Evolutionary conservation across 2,888 invertebrate species (phyloP), one percentile per base, ranked within the genome.

Genomic region (Parnassius apollo): DNA sequence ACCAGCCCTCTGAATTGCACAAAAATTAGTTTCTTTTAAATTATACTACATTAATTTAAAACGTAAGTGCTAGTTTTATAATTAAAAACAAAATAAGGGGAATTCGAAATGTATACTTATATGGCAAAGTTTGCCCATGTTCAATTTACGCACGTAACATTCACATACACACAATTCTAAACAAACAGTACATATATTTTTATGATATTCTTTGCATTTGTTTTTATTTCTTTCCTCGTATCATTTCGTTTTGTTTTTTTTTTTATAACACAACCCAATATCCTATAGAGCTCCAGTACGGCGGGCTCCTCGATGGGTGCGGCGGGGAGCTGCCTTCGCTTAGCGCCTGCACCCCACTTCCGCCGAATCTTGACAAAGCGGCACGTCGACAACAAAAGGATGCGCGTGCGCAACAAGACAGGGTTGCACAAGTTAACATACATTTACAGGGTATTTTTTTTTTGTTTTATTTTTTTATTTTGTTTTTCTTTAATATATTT

Each of bases 371-470:
- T 67, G 95, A 95, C 91, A 95, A 95, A 78, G 94, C 94, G 77
- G 77, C 86, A 62, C 84, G 88, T 13, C 80, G 85, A 3, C 85
- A 83, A 67, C 93, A 94, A 68, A 94, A 94, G 83, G 88, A 94
- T 75, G 93, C 94, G 75, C 94, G 94, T 70, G 94, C 95, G 80
- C 94, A 94, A 72, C 91, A 95, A 81, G 96, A 96, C 82, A 95
- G 95, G 90, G 87, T 95, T 75, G 94, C 95, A 75, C 95, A 95
- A 92, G 94, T 95, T 92, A 96, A 96, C 93, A 95, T 96, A 78
- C 96, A 96, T 88, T 93, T 95, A 76, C 95, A 96, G 89, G 96
- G 97, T 97, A 95, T 93, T 94, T 78, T 83, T 78, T 83, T 75
- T 70, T 76, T 75, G 75, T 78, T 71, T 67, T 64, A 60, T 49